Base-by-base conservation (phyloP, 2,113 vertebrate genomes). In the Podarcis cretensis region DNA sequence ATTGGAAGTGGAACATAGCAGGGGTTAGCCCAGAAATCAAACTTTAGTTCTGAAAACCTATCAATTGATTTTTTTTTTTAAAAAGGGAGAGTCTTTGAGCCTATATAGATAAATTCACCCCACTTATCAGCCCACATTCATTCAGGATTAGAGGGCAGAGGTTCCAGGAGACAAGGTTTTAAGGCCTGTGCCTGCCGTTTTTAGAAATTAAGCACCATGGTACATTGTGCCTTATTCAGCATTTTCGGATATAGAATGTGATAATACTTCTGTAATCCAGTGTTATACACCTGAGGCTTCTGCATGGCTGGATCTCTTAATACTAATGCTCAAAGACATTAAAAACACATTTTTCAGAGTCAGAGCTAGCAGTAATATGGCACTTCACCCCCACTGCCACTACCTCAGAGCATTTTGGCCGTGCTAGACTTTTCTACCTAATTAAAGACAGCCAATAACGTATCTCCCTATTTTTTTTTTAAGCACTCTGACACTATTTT, bases 391-490 rank as follows among this genome's bases (percentile, higher is more conserved):
- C 69, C 68, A 30, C 68, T 10, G 83, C 68, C 37, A 66, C 35
- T 30, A 79, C 59, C 59, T 63, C 59, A 63, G 59, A 85, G 23
- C 43, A 84, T 90, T 92, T 90, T 91, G 59, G 76, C 83, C 89
- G 76, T 66, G 73, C 35, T 23, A 43, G 81, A 92, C 94, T 95
- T 95, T 82, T 85, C 91, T 37, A 91, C 86, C 90, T 30, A 93
- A 1, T 90, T 40, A 68, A 89, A 90, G 83, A 3, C 86, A 59
- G 89, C 90, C 37, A 16, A 83, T 75, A 12, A 30, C 68, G 59
- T 66, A 91, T 87, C 37, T 79, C 37, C 40, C 90, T 37, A 37
- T 37, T 87, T 73, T 84, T 84, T 57, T 92, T 81, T 68, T 76
- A 79, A 75, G 54, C n/a, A 2, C 90, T 81, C 82, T 1, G 0